These are phyloP conservation scores for rabbit (Oryctolagus cuniculus) DNA, from an alignment of 2,113 vertebrate species.

Conservation along the genomic window DNA sequence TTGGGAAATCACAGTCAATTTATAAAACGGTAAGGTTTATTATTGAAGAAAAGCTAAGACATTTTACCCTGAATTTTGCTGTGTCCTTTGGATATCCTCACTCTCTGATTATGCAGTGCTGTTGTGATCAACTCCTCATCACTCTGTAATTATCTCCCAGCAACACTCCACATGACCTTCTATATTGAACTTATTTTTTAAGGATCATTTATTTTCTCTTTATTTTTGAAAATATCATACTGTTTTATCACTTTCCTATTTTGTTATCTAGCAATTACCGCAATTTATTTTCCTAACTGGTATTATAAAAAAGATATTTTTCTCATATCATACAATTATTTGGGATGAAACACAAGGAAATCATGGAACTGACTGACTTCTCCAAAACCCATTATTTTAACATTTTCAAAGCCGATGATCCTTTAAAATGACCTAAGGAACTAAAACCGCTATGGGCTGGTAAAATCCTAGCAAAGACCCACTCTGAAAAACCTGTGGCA, in stretches of 20 bases:
- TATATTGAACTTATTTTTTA: slow-evolving; percentile 39
- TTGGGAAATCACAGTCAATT: not conserved
- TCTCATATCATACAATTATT: not conserved
- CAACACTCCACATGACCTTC: not conserved
- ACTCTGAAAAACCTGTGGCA: not conserved
- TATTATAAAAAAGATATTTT: not conserved
- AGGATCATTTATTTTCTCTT: slow-evolving; percentile 52
- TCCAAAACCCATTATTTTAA: not conserved
- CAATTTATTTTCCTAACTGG: slow-evolving; percentile 11
- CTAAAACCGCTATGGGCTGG: accelerated
- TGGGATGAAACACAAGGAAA: not conserved
- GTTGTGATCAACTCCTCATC: not conserved
- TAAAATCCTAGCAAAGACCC: not conserved
- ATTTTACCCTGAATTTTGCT: not conserved
- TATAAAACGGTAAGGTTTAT: not conserved
- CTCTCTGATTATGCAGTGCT: not conserved
- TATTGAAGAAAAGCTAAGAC: not conserved
- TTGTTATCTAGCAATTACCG: slow-evolving; percentile 30
- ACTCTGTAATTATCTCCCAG: not conserved
- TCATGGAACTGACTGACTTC: not conserved
- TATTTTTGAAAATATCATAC: slow-evolving; percentile 35
- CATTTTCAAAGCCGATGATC: not conserved
- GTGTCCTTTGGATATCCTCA: not conserved
- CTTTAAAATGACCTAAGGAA: not conserved
- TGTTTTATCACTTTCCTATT: slow-evolving; percentile 55